phyloP scores from a whole-genome alignment of 2,797 vertebrate genomes.

The Anisognathus igniventris region DNA sequence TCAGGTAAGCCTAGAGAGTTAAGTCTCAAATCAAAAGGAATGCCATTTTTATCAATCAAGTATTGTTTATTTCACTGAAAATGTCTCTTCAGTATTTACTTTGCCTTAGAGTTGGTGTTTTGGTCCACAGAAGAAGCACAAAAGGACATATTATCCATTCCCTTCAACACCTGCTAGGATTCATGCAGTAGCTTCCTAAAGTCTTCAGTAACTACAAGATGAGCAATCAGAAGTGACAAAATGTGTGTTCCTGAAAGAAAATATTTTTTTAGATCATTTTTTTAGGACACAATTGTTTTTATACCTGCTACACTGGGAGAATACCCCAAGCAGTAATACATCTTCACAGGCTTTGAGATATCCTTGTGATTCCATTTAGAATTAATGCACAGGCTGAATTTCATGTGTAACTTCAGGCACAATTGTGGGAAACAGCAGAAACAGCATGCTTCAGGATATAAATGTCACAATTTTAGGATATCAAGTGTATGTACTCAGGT shows the following conservation, averaged over 20 bases:
- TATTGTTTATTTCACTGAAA: background rate
- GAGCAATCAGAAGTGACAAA: background rate
- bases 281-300: background rate
- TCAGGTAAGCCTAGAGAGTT: background rate
- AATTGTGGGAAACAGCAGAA: background rate
- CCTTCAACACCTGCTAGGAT: background rate
- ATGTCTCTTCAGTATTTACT: background rate
- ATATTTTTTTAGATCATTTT: background rate
- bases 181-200: background rate
- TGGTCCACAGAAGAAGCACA: background rate
- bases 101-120: background rate
- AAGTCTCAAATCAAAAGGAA: background rate
- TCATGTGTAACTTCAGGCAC: background rate
- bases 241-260: background rate
- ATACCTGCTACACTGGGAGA: background rate
- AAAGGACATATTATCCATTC: background rate
- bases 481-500: accelerated
- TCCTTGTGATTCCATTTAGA: background rate
- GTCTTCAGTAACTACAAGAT: background rate
- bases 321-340: background rate
- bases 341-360: background rate
- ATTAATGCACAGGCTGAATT: background rate
- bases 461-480: background rate
- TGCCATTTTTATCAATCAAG: background rate
- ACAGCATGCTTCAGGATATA: background rate